Conservation (phyloP, 2,888 invertebrate genomes). For the Subacronicta megacephala region DNA sequence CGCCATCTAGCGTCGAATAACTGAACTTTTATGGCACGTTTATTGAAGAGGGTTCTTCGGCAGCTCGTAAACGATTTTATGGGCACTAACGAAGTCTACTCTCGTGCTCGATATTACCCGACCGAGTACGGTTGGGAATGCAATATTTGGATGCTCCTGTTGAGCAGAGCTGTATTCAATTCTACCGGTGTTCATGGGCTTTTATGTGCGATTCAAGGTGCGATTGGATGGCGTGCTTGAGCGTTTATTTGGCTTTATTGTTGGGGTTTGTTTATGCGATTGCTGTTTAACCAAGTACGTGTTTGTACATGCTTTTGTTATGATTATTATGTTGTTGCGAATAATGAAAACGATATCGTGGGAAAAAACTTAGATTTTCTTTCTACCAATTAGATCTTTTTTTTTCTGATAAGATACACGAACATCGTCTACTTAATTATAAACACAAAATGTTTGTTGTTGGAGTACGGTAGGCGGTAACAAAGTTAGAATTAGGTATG, state of each 20-base stretch:
- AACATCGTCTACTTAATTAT: conserved; percentile 34
- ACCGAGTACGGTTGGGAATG: conserved; percentile 85
- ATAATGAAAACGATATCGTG: conserved; percentile 79
- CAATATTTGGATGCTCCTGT: conserved; percentile 86
- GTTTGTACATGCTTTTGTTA: conserved; percentile 88
- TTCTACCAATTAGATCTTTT: conserved; percentile 55
- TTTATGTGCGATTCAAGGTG: conserved; percentile 90
- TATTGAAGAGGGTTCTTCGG: conserved; percentile 89
- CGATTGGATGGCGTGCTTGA: conserved; percentile 89
- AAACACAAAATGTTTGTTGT: conserved; percentile 57
- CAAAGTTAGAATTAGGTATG: conserved; percentile 79
- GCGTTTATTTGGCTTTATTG: conserved; percentile 90
- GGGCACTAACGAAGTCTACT: conserved; percentile 87
- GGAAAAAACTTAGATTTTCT: conserved; percentile 66
- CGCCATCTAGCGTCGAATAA: conserved; percentile 88
- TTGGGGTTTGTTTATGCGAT: conserved; percentile 90
- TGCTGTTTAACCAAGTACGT: conserved; percentile 89
- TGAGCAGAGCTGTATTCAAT: conserved; percentile 86
- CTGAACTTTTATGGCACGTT: conserved; percentile 89
- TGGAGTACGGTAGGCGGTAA: conserved; percentile 63
- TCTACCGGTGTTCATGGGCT: conserved; percentile 87
- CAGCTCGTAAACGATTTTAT: conserved; percentile 90
- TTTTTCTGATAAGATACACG: conserved; percentile 62
- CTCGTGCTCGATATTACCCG: conserved; percentile 87
- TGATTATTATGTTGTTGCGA: conserved; percentile 87